phyloP scores from a whole-genome alignment of 2,888 invertebrate genomes.

The Campaea margaritaria region DNA sequence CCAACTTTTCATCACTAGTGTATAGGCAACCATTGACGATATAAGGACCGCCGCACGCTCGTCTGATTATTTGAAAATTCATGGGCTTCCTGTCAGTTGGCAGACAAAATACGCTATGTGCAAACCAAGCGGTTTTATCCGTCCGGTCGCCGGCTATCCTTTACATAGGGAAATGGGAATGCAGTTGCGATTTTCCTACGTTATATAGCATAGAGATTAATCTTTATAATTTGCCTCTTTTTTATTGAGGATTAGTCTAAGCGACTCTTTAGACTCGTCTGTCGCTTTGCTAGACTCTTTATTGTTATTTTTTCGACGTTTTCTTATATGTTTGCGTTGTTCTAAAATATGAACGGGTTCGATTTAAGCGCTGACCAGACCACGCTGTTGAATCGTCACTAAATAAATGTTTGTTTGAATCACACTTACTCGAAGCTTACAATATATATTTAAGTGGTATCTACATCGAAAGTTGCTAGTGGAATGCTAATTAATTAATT shows the following conservation, averaged over 20 bases:
- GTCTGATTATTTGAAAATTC: constrained; percentile 77
- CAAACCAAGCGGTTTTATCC: constrained; percentile 66
- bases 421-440: too few relatives aligned
- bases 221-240: neutral
- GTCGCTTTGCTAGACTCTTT: too few relatives aligned
- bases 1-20: too few relatives aligned
- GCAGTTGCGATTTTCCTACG: neutral
- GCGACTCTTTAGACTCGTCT: too few relatives aligned
- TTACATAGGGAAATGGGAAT: constrained; percentile 7
- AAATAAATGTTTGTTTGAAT: too few relatives aligned
- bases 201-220: neutral
- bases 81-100: constrained; percentile 66
- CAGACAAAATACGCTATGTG: constrained; percentile 67
- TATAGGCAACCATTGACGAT: constrained; percentile 2
- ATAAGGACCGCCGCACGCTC: constrained; percentile 35
- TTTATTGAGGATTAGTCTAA: too few relatives aligned
- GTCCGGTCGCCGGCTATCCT: constrained; percentile 35
- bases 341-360: too few relatives aligned
- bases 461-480: constrained; percentile 56
- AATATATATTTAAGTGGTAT: too few relatives aligned
- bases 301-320: too few relatives aligned
- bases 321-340: too few relatives aligned
- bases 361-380: too few relatives aligned
- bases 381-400: too few relatives aligned
- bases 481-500: neutral